Evolutionary conservation across 1,140 invertebrate genomes (phyloP).

Genomic region (Battus philenor): DNA sequence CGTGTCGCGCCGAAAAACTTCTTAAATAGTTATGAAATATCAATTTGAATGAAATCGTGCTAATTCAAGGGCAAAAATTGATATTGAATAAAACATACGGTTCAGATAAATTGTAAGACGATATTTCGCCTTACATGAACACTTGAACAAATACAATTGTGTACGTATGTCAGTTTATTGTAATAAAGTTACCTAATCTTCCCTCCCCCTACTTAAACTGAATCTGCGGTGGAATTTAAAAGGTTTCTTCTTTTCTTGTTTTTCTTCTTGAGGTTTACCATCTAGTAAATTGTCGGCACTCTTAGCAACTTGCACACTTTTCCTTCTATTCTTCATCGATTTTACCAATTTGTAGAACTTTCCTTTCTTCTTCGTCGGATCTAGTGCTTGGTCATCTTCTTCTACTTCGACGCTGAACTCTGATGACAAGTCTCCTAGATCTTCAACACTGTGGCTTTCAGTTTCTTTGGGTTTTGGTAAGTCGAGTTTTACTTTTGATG

Average conservation of each 20-base stretch:
- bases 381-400: constrained; percentile 32
- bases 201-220: constrained; percentile 56
- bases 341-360: constrained; percentile 67
- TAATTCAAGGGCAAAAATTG: too few relatives aligned
- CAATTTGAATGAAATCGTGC: too few relatives aligned
- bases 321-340: constrained; percentile 67
- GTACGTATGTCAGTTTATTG: too few relatives aligned
- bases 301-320: constrained; percentile 64
- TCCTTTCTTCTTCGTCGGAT: constrained; percentile 58
- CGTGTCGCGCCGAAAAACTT: too few relatives aligned
- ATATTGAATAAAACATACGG: too few relatives aligned
- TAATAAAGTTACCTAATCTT: constrained; percentile 45
- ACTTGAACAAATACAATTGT: too few relatives aligned
- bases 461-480: constrained; percentile 43
- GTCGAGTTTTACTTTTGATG: constrained; percentile 53
- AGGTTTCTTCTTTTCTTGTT: constrained; percentile 59
- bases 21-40: too few relatives aligned
- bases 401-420: constrained; percentile 69
- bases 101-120: too few relatives aligned
- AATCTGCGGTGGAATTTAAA: constrained; percentile 68
- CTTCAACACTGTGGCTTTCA: constrained; percentile 63
- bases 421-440: constrained; percentile 67
- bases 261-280: constrained; percentile 45
- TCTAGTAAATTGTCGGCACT: constrained; percentile 59
- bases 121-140: too few relatives aligned